Evolutionary conservation across 2,888 invertebrate species (phyloP), one percentile per base, ranked within the genome.

Genomic region (Eupeodes luniger): DNA sequence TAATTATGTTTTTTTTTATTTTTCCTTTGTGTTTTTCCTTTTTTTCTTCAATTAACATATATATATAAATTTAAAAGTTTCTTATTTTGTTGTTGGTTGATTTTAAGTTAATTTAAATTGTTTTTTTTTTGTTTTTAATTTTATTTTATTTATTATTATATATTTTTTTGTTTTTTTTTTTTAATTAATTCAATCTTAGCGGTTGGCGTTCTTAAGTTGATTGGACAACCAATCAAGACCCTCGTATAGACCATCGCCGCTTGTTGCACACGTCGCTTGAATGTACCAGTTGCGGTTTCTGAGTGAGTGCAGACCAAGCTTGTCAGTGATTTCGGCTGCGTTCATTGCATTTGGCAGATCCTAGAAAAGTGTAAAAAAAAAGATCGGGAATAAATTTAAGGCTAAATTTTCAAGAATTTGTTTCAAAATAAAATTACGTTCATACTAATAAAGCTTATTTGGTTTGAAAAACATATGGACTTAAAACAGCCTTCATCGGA

Each of bases 301-400:
- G 94, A 99, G 95, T 93, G 98, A 98, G 94, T 99, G 99, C 94
- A 99, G 96, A 90, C 99, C 99, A 94, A 99, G 95, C 96, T 99
- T 99, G 95, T 99, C 99, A 92, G 99, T 99, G 92, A 99, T 99
- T 95, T 99, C 99, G 90, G 99, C 99, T 90, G 99, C 99, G 94
- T 99, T 99, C 99, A 99, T 99, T 92, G 99, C 99, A 94, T 99
- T 99, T 93, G 99, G 99, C 95, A 99, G 96, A 96, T 99, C 99
- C 98, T 98, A 93, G 57, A 94, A 94, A 91, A 74, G 4, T 40
- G 4, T 40, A 7, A 40, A 40, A 7, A 1, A 5, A 40, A 36
- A 36, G 36, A 9, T 40, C 40, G 40, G 9, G 9, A 40, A 40
- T 40, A 40, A 7, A 40, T 1, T 40, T 4, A 40, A 9, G 5